Evolutionary conservation across 2,113 vertebrate species (phyloP).

Genomic region (Lophotis ruficrista): DNA sequence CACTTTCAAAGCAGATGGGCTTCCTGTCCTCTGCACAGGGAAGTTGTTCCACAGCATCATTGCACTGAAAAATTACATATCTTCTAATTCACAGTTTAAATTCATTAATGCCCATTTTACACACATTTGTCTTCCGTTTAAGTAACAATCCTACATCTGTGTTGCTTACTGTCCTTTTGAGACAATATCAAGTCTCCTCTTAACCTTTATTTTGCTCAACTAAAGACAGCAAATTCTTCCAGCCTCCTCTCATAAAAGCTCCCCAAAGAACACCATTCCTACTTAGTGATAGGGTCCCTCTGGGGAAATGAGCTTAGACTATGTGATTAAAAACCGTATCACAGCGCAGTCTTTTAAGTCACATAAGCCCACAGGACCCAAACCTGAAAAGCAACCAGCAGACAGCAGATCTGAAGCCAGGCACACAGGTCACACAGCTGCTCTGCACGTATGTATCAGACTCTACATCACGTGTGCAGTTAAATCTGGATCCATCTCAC

Average conservation of each 20-base stretch:
- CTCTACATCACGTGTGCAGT: fast-evolving
- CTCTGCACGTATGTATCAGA: background rate
- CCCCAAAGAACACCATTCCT: background rate
- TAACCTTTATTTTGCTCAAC: background rate
- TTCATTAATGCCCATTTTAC: background rate
- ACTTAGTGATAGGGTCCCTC: background rate
- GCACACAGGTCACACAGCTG: background rate
- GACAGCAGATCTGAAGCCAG: background rate
- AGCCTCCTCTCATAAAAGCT: background rate
- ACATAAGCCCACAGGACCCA: background rate
- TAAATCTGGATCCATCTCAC: background rate
- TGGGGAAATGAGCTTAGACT: background rate
- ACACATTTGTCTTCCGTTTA: background rate
- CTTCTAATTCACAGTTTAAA: background rate
- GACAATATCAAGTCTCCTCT: background rate
- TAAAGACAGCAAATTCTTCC: background rate
- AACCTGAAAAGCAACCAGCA: background rate
- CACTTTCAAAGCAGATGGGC: background rate
- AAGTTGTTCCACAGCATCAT: background rate
- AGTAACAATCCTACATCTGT: background rate
- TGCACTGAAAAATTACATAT: background rate
- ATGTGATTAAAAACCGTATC: background rate
- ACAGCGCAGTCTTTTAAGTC: background rate
- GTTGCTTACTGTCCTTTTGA: background rate
- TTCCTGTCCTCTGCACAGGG: background rate